phyloP scores from a whole-genome alignment of 1,140 invertebrate species.

The Anagrus nilaparvatae region DNA sequence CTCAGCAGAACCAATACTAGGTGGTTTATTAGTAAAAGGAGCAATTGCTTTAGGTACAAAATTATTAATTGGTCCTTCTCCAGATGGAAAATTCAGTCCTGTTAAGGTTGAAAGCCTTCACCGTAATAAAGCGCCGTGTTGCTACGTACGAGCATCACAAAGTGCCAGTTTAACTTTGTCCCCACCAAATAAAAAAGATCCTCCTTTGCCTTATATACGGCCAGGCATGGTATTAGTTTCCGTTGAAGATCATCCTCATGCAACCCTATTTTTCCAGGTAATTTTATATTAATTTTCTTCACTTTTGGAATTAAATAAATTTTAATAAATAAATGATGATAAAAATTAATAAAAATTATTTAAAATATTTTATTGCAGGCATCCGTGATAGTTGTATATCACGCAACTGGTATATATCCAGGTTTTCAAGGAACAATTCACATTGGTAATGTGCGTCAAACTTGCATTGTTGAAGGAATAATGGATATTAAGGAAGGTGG shows the following conservation, averaged over 20 bases:
- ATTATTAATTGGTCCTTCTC: conserved; percentile 72
- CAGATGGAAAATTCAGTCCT: conserved; percentile 69
- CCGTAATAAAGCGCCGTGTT: conserved; percentile 80
- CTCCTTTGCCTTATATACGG: conserved; percentile 52
- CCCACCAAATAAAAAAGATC: conserved; percentile 37
- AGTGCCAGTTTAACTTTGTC: conserved; percentile 79
- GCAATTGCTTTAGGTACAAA: conserved; percentile 73
- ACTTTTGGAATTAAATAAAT: not conserved
- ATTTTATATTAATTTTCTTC: conserved; percentile 8
- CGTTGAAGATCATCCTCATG: conserved; percentile 45
- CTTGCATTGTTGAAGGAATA: conserved; percentile 72
- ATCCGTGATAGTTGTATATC: conserved; percentile 74
- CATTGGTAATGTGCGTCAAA: conserved; percentile 90
- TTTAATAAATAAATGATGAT: not conserved
- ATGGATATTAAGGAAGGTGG: conserved; percentile 44
- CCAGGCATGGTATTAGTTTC: conserved; percentile 75
- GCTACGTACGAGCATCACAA: conserved; percentile 79
- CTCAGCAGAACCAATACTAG: conserved; percentile 69
- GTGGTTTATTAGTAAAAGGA: conserved; percentile 77
- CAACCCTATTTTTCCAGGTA: conserved; percentile 71
- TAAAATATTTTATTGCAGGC: conserved; percentile 50
- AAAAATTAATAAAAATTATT: not conserved
- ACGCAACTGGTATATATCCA: conserved; percentile 69
- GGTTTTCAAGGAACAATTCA: conserved; percentile 93
- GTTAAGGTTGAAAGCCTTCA: conserved; percentile 78